Percentiles rank a stretch among this genome's conserved stretches.
phyloP scores from a whole-genome alignment of 2,797 vertebrate species.

The Lacerta viridis region DNA sequence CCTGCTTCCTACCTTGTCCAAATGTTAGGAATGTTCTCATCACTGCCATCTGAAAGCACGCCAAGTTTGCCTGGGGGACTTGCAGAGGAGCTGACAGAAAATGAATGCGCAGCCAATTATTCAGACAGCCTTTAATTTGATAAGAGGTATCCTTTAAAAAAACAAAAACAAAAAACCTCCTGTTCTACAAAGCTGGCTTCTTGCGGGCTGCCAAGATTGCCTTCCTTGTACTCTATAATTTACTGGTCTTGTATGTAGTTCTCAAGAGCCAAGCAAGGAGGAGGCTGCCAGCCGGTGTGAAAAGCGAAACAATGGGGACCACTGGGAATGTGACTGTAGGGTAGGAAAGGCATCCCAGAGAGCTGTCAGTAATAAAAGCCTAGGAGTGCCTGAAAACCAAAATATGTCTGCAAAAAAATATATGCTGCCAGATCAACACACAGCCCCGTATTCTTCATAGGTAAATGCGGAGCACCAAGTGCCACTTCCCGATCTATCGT shows the following conservation, averaged over 20 bases:
- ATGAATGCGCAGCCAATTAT: neutral
- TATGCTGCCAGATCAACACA: conserved; percentile 51
- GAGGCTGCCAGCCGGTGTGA: conserved; percentile 30
- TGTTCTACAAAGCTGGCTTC: conserved; percentile 14
- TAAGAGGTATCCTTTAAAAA: conserved; percentile 2
- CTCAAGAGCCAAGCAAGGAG: neutral
- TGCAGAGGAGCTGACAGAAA: neutral
- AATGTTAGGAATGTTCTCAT: neutral
- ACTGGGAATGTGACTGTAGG: conserved; percentile 24
- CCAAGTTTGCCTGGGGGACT: conserved; percentile 13
- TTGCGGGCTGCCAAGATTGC: conserved; percentile 2
- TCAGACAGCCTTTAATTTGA: conserved; percentile 35
- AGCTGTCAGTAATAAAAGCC: conserved; percentile 50
- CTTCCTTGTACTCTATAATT: conserved; percentile 30
- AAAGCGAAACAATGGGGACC: conserved; percentile 27
- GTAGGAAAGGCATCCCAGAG: conserved; percentile 34
- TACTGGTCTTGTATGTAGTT: conserved; percentile 29
- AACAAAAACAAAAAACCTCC: rapidly evolving
- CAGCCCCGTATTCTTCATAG: neutral
- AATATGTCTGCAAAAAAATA: conserved; percentile 57
- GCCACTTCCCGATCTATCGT: conserved; percentile 29
- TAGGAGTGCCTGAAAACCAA: conserved; percentile 42
- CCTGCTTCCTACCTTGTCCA: conserved; percentile 23
- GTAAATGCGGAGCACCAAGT: conserved; percentile 23
- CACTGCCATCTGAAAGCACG: neutral